Evolutionary conservation across 2,888 invertebrate species (phyloP).

Genomic region (Lucinisca nassula): DNA sequence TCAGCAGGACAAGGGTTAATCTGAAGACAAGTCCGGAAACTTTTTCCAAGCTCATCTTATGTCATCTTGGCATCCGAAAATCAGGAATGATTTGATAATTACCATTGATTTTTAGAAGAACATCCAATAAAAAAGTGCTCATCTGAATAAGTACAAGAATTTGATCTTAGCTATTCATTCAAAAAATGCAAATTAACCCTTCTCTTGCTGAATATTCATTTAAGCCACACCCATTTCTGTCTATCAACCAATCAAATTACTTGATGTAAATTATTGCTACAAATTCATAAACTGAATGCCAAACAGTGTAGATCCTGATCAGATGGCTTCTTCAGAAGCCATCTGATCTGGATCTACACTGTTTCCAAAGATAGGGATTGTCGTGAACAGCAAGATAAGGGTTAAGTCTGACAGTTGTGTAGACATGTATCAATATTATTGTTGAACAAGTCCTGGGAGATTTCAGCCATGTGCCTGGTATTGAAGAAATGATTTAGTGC

Average conservation of each 20-base stretch:
- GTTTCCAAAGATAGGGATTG: no score
- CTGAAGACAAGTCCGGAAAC: background rate
- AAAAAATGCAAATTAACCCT: slow-evolving; percentile 8
- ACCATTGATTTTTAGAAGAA: background rate
- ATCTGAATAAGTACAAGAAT: background rate
- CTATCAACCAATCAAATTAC: no score
- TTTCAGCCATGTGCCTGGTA: background rate
- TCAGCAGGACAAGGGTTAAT: background rate
- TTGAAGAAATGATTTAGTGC: background rate
- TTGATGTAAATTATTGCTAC: no score
- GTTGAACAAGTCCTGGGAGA: background rate
- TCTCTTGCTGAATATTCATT: no score
- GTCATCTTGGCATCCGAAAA: no score
- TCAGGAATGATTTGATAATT: background rate
- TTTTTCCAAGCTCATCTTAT: no score
- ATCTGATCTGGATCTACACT: no score
- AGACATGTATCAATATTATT: background rate
- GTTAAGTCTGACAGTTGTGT: background rate
- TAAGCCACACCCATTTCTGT: no score
- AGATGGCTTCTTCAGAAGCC: no score
- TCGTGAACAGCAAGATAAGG: no score
- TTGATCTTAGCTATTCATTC: background rate
- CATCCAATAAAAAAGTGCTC: background rate
- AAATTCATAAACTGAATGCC: no score
- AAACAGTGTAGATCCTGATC: no score